phyloP scores from a whole-genome alignment of 2,888 invertebrate genomes.

The Ctena decussata region DNA sequence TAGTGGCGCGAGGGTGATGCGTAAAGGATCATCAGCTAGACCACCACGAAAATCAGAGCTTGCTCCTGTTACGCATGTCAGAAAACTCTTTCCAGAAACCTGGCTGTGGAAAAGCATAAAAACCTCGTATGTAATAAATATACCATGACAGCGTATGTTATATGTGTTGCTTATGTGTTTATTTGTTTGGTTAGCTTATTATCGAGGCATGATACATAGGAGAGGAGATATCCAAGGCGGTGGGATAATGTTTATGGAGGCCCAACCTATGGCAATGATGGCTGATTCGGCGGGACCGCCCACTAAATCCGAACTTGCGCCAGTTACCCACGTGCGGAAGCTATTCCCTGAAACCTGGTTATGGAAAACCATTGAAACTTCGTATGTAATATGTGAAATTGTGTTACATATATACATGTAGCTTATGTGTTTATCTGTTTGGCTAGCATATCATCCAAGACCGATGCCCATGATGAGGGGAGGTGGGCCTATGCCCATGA shows the following conservation, averaged over 20 bases:
- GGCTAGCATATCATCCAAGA: not conserved
- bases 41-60: not conserved
- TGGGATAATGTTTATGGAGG: not conserved
- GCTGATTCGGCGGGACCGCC: not conserved
- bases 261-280: not conserved
- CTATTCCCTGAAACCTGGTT: conserved; percentile 13
- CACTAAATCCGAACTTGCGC: not conserved
- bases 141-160: too few relatives aligned
- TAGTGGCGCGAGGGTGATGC: not conserved
- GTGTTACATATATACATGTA: not conserved
- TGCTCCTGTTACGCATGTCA: not conserved
- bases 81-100: conserved; percentile 14
- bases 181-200: not conserved
- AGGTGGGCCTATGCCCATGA: not conserved
- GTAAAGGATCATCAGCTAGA: not conserved
- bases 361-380: not conserved
- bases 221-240: not conserved
- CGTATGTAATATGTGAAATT: not conserved
- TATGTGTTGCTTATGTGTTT: too few relatives aligned
- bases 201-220: not conserved
- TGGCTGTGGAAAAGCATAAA: conserved; percentile 3
- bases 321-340: not conserved
- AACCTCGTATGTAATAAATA: conserved; percentile 12
- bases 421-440: not conserved
- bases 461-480: not conserved